Conservation (phyloP, 1,140 invertebrate species). For the Drosophila leontia region DNA sequence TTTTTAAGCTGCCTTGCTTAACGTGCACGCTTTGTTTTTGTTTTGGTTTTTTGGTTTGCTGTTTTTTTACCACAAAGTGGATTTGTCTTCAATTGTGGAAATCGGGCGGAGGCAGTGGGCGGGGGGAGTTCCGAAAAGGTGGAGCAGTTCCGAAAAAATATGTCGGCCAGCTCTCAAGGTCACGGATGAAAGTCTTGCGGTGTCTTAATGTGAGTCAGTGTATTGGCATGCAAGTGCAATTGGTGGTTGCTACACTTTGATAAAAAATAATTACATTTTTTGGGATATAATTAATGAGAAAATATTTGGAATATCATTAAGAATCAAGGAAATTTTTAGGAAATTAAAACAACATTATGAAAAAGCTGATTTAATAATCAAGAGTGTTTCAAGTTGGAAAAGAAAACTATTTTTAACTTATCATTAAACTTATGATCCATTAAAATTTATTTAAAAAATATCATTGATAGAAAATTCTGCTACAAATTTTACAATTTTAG, state of each 20-base stretch:
- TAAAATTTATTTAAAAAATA: too few relatives aligned
- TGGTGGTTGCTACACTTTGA: conserved; percentile 25
- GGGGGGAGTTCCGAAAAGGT: conserved; percentile 7
- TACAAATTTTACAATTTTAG: too few relatives aligned
- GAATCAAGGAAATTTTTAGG: not conserved
- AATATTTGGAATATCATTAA: not conserved
- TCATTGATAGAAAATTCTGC: too few relatives aligned
- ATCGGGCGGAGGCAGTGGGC: conserved; percentile 38
- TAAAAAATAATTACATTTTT: not conserved
- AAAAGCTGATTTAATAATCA: too few relatives aligned
- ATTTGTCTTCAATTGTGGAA: conserved; percentile 79
- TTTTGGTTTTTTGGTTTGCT: conserved; percentile 33
- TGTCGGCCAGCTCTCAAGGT: conserved; percentile 75
- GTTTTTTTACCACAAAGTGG: conserved; percentile 60
- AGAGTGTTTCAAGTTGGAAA: too few relatives aligned
- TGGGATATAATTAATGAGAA: too few relatives aligned
- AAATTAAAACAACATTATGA: too few relatives aligned
- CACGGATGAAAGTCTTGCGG: conserved; percentile 78
- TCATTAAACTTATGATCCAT: too few relatives aligned
- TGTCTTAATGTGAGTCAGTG: conserved; percentile 35
- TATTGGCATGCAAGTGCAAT: conserved; percentile 47
- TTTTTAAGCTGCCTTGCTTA: conserved; percentile 62
- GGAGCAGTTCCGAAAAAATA: conserved; percentile 32
- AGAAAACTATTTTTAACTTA: too few relatives aligned
- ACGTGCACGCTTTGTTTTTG: conserved; percentile 46